Percentiles rank a stretch among this genome's conserved stretches.
Conservation (phyloP, 2,797 vertebrate genomes). For the Clarias platycephalus region DNA sequence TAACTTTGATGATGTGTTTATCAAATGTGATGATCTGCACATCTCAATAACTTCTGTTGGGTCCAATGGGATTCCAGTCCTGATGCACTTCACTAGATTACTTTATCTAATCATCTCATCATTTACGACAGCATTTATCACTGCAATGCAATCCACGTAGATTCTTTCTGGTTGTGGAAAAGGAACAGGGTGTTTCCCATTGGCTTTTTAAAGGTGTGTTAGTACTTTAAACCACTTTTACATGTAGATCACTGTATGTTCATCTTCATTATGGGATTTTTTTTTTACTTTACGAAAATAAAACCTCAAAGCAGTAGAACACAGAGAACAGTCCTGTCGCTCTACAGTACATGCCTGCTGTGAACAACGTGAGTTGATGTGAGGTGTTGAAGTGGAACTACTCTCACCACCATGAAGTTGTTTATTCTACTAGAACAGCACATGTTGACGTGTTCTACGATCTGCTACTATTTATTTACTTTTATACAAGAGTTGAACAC, state of each 20-base stretch:
- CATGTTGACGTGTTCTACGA: neutral
- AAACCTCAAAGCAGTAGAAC: neutral
- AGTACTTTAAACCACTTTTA: neutral
- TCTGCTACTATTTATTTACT: neutral
- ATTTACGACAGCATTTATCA: neutral
- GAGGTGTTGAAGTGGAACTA: neutral
- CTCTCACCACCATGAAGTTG: neutral
- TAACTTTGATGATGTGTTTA: no score
- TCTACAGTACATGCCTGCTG: neutral
- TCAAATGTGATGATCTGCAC: no score
- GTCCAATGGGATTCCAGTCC: no score
- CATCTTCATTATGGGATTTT: neutral
- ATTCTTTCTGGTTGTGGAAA: neutral
- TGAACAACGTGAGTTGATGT: neutral
- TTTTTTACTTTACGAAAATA: neutral
- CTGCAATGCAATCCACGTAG: neutral
- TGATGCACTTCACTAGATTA: no score
- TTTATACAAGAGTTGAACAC: no score
- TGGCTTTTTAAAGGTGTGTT: neutral
- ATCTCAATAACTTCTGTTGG: no score
- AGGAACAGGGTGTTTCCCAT: neutral
- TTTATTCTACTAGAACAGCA: neutral
- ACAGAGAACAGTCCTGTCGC: neutral
- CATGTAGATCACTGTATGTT: neutral
- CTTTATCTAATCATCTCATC: no score